Evolutionary conservation across 2,113 vertebrate genomes (phyloP), one percentile per base, ranked within the genome.

Genomic region (Gobius niger): DNA sequence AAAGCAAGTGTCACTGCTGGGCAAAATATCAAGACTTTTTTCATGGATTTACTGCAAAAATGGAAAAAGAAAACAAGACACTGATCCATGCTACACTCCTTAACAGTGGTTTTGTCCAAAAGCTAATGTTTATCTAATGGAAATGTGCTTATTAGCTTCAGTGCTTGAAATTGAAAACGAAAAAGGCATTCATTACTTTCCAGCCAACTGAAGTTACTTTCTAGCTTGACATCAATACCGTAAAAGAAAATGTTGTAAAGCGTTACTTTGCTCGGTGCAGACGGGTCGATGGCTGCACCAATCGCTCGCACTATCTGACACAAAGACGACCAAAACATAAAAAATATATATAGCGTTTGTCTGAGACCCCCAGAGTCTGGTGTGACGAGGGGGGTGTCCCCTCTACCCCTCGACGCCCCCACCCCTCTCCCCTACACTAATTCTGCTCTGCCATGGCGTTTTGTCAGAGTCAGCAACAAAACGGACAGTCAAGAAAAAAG

Each of bases 391-490:
- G 82, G 83, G 82, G 42, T 82, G 72, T 82, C 80, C 84, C 80
- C 69, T 65, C 65, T 59, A 60, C 80, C 84, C 80, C 69, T 65
- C 65, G 59, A 59, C 70, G 72, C 74, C 70, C 68, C 24, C 7
- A 18, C 44, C n/a, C 14, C 24, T n/a, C 67, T 71, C 51, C 65
- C 66, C 41, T 59, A 61, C 18, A 65, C 73, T 80, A 82, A 82
- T 82, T 89, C 74, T 61, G 65, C 76, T 69, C 78, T 74, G 68
- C 54, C 68, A 70, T 81, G 74, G 85, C 78, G 44, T 91, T 93
- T 92, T 90, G 83, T 87, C 80, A 81, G 88, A 93, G 91, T 93
- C 94, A 94, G 92, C 93, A 95, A 92, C 91, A 93, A 93, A 91
- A 86, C 53, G 77, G 81, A 87, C 63, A 72, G 85, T 90, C 85